These are phyloP conservation scores for Protonemura montana DNA, from an alignment of 2,888 invertebrate genomes.

Conservation along the genomic window DNA sequence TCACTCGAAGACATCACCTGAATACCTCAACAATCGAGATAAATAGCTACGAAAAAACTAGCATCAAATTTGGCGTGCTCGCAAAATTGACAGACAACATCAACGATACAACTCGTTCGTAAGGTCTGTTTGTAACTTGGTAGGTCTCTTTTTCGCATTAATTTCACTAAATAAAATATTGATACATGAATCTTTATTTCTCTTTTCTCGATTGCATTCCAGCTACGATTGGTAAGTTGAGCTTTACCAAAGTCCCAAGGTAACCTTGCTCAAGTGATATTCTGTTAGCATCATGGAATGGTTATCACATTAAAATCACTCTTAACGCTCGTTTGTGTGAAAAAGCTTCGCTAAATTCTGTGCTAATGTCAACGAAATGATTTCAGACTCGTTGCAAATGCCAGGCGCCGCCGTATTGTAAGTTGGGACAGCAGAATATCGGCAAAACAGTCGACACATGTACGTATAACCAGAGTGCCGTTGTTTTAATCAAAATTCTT, in stretches of 20 bases:
- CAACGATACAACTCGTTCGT: background rate
- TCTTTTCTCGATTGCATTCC: constrained; percentile 16
- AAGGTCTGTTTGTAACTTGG: background rate
- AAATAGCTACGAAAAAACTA: background rate
- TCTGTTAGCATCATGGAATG: background rate
- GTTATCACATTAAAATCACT: background rate
- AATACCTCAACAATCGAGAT: background rate
- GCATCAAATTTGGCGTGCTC: constrained; percentile 4
- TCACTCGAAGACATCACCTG: background rate
- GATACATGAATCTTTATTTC: background rate
- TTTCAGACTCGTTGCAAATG: background rate
- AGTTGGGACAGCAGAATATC: background rate
- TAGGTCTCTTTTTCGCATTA: background rate
- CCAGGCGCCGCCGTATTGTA: background rate
- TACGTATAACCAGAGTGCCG: background rate
- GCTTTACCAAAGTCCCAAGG: background rate
- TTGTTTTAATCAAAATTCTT: no score
- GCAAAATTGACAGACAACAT: background rate
- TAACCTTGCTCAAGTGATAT: background rate
- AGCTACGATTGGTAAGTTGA: background rate
- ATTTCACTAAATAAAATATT: background rate
- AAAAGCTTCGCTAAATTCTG: no score
- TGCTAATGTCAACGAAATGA: background rate
- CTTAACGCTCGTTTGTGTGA: background rate
- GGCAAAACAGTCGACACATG: background rate